Evolutionary conservation across 1,140 invertebrate genomes (phyloP).

Genomic region (Tenebrio molitor): DNA sequence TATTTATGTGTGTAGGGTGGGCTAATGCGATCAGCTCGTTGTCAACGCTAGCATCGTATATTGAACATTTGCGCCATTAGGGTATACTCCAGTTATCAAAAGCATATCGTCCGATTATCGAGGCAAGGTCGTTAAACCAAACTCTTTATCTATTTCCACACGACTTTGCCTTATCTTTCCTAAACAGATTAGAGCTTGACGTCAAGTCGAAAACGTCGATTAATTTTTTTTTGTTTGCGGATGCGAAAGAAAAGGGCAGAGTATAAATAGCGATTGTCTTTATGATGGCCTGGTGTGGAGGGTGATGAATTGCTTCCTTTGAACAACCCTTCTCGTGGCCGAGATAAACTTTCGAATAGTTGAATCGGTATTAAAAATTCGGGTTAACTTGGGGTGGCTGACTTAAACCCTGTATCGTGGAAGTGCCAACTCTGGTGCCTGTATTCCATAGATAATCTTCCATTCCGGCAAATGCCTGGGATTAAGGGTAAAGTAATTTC

Average conservation of each 20-base stretch:
- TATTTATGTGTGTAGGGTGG: slow-evolving; percentile 13
- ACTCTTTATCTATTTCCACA: slow-evolving; percentile 30
- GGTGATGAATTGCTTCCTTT: slow-evolving; percentile 33
- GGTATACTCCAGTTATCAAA: slow-evolving; percentile 37
- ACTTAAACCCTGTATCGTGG: background rate
- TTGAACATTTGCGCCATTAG: slow-evolving; percentile 35
- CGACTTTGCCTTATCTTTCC: slow-evolving; percentile 29
- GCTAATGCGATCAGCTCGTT: slow-evolving; percentile 26
- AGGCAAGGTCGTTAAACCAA: slow-evolving; percentile 37
- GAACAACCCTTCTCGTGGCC: slow-evolving; percentile 16
- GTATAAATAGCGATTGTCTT: slow-evolving; percentile 39
- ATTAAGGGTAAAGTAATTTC: slow-evolving; percentile 57
- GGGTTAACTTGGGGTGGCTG: background rate
- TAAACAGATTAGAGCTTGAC: slow-evolving; percentile 30
- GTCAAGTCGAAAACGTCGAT: slow-evolving; percentile 23
- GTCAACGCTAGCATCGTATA: slow-evolving; percentile 2
- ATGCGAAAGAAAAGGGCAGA: slow-evolving; percentile 27
- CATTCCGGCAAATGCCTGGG: slow-evolving; percentile 48
- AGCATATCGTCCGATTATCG: slow-evolving; percentile 34
- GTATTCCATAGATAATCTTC: slow-evolving; percentile 51
- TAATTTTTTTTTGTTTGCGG: slow-evolving; percentile 32
- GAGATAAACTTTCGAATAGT: slow-evolving; percentile 15
- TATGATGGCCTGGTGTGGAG: slow-evolving; percentile 20
- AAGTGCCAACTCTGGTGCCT: slow-evolving; percentile 1
- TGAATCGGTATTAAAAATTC: slow-evolving; percentile 12